Conservation (phyloP, 2,797 vertebrate species). For the Heterohyrax brucei region DNA sequence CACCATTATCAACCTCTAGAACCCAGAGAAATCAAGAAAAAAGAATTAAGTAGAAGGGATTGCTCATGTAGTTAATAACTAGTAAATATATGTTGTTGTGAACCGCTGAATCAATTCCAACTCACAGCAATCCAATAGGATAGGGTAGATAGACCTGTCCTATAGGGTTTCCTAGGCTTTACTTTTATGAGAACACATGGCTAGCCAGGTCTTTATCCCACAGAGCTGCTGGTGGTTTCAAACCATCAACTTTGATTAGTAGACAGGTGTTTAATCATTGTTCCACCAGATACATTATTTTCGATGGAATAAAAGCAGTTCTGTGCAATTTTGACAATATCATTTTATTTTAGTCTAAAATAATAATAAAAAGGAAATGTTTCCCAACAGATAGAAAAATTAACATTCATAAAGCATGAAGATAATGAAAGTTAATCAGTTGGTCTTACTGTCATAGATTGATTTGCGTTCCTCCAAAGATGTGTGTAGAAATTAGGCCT, state of each 20-base stretch:
- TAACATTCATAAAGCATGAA: background rate
- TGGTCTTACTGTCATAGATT: background rate
- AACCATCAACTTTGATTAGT: no score
- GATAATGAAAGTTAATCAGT: background rate
- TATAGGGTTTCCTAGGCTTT: no score
- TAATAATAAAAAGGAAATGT: background rate
- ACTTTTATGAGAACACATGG: background rate
- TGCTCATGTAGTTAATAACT: background rate
- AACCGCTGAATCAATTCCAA: background rate
- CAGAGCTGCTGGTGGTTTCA: no score
- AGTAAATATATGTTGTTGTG: background rate
- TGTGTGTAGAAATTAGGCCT: no score
- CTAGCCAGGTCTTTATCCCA: background rate
- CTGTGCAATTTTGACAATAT: constrained; percentile 2
- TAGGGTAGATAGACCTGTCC: background rate
- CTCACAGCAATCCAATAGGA: background rate
- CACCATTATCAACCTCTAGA: background rate
- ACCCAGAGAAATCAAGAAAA: constrained; percentile 14
- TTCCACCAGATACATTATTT: background rate
- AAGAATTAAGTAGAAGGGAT: background rate
- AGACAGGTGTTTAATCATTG: no score
- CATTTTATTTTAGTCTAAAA: constrained; percentile 50
- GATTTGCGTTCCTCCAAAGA: no score
- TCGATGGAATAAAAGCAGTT: background rate
- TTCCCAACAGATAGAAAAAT: background rate